Evolutionary conservation across 2,797 vertebrate genomes (phyloP), one percentile per base, ranked within the genome.

Genomic region (Dendrocincla tyrannina): DNA sequence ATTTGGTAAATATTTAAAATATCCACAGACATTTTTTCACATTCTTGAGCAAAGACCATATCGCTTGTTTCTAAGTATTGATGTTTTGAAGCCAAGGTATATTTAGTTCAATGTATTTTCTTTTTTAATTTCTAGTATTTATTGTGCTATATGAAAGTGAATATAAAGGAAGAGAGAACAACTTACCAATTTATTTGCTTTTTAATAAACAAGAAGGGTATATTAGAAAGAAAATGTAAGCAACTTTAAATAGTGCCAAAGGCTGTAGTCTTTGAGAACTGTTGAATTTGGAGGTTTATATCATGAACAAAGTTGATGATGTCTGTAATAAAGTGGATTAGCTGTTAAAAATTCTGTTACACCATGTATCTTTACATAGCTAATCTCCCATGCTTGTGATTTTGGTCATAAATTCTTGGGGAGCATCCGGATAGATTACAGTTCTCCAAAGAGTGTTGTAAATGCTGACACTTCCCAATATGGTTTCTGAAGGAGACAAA

Each of bases 1-100:
- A 49, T 96, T 96, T 79, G 73, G 89, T 92, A 97, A 95, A 96
- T 88, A 95, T 93, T 96, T 78, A 90, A 94, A 89, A 80, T 91
- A 96, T 67, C 89, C 76, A 24, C 56, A 93, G 79, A 86, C 52
- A 49, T 91, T 92, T 95, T 91, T 93, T 93, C 73, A 27, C 44
- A 62, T 88, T 79, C 81, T 94, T 85, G n/a, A 88, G 89, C 72
- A 75, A 85, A 95, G 93, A 93, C 66, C 27, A 46, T 81, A 79
- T 94, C 4, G 58, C 52, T 89, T 83, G 22, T 74, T 91, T 82
- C 72, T 89, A 92, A 96, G 64, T 80, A 93, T 56, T 22, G 37
- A 58, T 88, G 42, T 55, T 96, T 58, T 76, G 64, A 89, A 95
- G n/a, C 76, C 63, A 53, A 52, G 41, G 18, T 91, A 80, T 95